A percentile compares a stretch with the other conserved stretches of the same genome.
These are phyloP conservation scores for Acanthaster planci DNA, from an alignment of 35 echinoderm and acorn worm genomes.

Conservation along the genomic window DNA sequence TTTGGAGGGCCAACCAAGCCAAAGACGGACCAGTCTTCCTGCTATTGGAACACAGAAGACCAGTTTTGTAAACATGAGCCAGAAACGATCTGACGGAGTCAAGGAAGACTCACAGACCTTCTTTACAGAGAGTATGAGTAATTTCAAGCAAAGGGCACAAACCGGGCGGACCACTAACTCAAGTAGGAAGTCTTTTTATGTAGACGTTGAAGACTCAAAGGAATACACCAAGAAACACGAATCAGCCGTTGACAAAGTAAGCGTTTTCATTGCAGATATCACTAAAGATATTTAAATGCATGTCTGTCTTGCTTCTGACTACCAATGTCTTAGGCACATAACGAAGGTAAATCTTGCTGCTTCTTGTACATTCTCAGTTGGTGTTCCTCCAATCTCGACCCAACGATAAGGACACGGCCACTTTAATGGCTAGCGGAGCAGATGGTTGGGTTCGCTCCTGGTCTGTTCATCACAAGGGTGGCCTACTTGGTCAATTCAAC, in stretches of 20 bases:
- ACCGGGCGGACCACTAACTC: background rate
- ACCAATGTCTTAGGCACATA: too few species aligned
- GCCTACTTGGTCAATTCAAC: slow-evolving; percentile 91
- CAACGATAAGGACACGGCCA: slow-evolving; percentile 96
- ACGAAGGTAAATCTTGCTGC: too few species aligned
- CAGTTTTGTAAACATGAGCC: background rate
- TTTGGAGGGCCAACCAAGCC: background rate
- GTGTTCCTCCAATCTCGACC: slow-evolving; percentile 84
- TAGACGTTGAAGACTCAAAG: slow-evolving; percentile 49
- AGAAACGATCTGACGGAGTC: background rate
- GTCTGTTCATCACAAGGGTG: slow-evolving; percentile 97
- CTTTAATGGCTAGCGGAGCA: slow-evolving; percentile 88
- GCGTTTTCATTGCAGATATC: background rate
- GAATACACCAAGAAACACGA: slow-evolving; percentile 81
- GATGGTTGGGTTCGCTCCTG: slow-evolving; percentile 98
- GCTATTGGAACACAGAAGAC: slow-evolving; percentile 39
- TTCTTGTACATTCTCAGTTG: slow-evolving; percentile 53
- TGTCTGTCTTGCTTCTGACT: too few species aligned
- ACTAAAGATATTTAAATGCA: too few species aligned
- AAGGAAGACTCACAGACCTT: slow-evolving; percentile 44
- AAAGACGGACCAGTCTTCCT: slow-evolving; percentile 34
- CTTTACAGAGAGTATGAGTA: slow-evolving; percentile 74
- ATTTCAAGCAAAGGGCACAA: slow-evolving; percentile 18
- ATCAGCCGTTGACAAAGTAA: slow-evolving; percentile 91
- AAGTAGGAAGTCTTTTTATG: slow-evolving; percentile 30